These are phyloP conservation scores for Emmelina monodactyla DNA, from an alignment of 2,888 invertebrate species.

Conservation along the genomic window DNA sequence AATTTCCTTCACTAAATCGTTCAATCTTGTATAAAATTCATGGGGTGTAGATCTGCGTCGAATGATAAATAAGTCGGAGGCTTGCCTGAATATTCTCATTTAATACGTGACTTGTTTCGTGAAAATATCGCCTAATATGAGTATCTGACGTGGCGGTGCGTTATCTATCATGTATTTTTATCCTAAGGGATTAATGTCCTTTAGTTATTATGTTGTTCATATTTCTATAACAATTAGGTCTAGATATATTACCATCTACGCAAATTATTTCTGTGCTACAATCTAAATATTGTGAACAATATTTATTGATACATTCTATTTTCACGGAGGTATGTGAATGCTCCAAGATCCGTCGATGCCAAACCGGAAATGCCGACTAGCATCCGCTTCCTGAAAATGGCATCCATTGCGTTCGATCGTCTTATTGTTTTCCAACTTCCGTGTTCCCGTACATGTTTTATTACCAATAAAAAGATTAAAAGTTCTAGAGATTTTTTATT, in stretches of 20 bases:
- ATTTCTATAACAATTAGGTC: no score
- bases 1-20: conserved; percentile 63
- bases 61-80: conserved; percentile 64
- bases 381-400: conserved; percentile 48
- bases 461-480: no score
- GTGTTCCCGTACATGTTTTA: no score
- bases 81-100: conserved; percentile 65
- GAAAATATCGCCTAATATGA: conserved; percentile 54
- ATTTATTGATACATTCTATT: background rate
- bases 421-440: conserved; percentile 45
- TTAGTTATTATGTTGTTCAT: conserved; percentile 23
- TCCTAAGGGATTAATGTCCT: conserved; percentile 25
- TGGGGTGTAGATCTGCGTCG: conserved; percentile 59
- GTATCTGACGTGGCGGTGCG: conserved; percentile 43
- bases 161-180: conserved; percentile 52
- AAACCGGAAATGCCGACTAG: conserved; percentile 45
- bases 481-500: no score
- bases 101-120: conserved; percentile 64
- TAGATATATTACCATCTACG: background rate
- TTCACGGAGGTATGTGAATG: background rate
- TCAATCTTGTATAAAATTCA: conserved; percentile 67
- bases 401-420: conserved; percentile 31
- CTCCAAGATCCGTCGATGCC: conserved; percentile 20
- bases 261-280: background rate
- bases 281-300: background rate